Percentiles rank a stretch among this genome's conserved stretches.
Conservation (phyloP, 2,888 invertebrate species). For the Pterobdella sp. region DNA sequence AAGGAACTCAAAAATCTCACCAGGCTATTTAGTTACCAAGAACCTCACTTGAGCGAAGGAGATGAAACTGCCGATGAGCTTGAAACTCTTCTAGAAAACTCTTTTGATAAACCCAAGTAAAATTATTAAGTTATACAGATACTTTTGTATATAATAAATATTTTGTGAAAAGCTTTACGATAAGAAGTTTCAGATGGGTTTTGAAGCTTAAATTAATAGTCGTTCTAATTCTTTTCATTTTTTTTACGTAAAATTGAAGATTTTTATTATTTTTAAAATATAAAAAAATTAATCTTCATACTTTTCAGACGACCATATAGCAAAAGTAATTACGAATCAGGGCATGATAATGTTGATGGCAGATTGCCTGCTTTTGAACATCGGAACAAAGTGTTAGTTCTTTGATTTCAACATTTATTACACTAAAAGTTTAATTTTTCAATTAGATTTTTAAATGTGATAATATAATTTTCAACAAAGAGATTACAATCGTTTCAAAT, state of each 20-base stretch:
- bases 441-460: not conserved
- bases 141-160: too few species aligned
- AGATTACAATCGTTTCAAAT: not conserved
- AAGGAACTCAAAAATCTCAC: not conserved
- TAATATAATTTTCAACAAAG: too few species aligned
- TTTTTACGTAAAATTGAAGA: too few species aligned
- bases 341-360: not conserved
- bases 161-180: too few species aligned
- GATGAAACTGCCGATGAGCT: not conserved
- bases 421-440: not conserved
- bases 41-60: not conserved
- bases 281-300: too few species aligned
- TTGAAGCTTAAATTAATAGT: too few species aligned
- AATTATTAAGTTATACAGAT: too few species aligned
- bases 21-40: not conserved
- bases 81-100: too few species aligned
- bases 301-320: not conserved
- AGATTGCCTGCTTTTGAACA: constrained; percentile 5
- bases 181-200: too few species aligned
- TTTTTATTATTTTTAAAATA: too few species aligned
- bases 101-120: too few species aligned
- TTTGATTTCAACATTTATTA: not conserved
- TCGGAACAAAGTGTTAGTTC: not conserved
- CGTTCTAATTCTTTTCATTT: too few species aligned
- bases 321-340: not conserved